Conservation (phyloP, 1,140 invertebrate genomes). For the Drosophila takahashii region DNA sequence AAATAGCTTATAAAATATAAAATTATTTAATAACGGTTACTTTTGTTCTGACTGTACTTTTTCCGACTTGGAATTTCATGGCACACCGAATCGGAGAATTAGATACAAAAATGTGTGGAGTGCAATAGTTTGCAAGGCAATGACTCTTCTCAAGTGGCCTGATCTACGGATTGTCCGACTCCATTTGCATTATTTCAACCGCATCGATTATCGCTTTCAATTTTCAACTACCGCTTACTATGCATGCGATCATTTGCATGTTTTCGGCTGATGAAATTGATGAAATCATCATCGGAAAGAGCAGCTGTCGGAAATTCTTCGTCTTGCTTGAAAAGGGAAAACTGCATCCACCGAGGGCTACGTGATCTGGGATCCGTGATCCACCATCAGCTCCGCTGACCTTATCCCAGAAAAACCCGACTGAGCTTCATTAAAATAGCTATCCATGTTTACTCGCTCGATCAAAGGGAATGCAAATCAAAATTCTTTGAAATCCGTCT, state of each 20-base stretch:
- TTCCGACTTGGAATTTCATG: background rate
- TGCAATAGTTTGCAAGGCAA: conserved; percentile 73
- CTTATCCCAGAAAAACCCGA: conserved; percentile 37
- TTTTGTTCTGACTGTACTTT: background rate
- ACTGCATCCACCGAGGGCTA: conserved; percentile 20
- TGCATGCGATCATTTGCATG: conserved; percentile 63
- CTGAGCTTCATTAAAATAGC: conserved; percentile 53
- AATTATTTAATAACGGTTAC: background rate
- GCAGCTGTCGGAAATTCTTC: conserved; percentile 15
- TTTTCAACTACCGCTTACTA: conserved; percentile 51
- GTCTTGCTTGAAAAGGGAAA: background rate
- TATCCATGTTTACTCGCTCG: background rate
- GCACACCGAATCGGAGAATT: conserved; percentile 2
- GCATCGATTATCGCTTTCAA: conserved; percentile 59
- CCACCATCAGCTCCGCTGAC: conserved; percentile 26
- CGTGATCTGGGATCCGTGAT: conserved; percentile 35
- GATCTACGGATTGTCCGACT: conserved; percentile 29
- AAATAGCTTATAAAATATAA: background rate
- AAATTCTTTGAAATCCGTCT: conserved; percentile 51
- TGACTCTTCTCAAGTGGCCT: conserved; percentile 47
- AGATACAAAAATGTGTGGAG: conserved; percentile 20
- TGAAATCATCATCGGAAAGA: conserved; percentile 64
- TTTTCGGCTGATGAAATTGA: conserved; percentile 62
- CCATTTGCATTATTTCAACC: conserved; percentile 55
- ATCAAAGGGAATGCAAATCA: conserved; percentile 32